These are phyloP conservation scores for Acestrorhynchus altus DNA, from an alignment of 2,797 vertebrate genomes.

Conservation along the genomic window DNA sequence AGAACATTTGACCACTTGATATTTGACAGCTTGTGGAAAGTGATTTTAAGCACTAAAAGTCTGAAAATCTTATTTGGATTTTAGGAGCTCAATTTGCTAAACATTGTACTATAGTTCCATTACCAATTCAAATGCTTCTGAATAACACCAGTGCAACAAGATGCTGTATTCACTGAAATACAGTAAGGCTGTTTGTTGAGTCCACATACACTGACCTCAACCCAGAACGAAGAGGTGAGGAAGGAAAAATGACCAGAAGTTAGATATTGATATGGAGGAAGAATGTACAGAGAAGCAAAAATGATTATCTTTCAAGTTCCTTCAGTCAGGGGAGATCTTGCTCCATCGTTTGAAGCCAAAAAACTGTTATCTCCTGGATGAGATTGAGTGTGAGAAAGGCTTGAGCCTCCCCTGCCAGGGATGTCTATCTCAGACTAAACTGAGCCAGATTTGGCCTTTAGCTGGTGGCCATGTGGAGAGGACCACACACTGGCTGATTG, in stretches of 20 bases:
- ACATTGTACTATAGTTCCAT: slow-evolving; percentile 22
- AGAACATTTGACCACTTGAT: slow-evolving; percentile 1
- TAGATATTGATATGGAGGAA: slow-evolving; percentile 27
- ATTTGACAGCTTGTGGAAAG: slow-evolving; percentile 18
- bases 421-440: slow-evolving; percentile 72
- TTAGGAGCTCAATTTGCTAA: slow-evolving; percentile 35
- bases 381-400: slow-evolving; percentile 54
- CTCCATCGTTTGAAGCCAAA: slow-evolving; percentile 62
- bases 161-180: neutral
- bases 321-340: slow-evolving; percentile 58
- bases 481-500: slow-evolving; percentile 61
- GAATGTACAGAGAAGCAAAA: slow-evolving; percentile 55
- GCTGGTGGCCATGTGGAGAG: slow-evolving; percentile 63
- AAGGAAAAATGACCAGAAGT: slow-evolving; percentile 22
- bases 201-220: slow-evolving; percentile 9
- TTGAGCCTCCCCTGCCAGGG: slow-evolving; percentile 63
- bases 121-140: neutral
- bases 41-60: slow-evolving; percentile 36
- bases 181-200: neutral
- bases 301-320: slow-evolving; percentile 59
- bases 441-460: slow-evolving; percentile 73
- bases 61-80: slow-evolving; percentile 24
- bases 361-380: slow-evolving; percentile 65
- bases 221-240: slow-evolving; percentile 7
- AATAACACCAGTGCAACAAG: neutral